Evolutionary conservation across 2,797 vertebrate genomes (phyloP).

Genomic region (Pseudopleuronectes americanus): DNA sequence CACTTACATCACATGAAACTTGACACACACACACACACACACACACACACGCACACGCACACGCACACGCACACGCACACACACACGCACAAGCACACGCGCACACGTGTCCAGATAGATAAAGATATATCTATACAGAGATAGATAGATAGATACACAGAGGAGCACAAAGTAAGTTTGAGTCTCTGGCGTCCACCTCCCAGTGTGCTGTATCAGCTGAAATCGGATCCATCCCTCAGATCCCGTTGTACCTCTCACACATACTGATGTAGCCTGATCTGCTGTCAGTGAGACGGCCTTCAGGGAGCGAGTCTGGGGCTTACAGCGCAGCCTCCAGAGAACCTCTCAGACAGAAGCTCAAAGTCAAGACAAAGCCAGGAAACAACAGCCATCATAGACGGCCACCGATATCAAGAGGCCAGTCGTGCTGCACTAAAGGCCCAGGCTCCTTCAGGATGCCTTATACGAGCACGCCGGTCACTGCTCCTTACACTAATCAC

Average conservation of each 20-base stretch:
- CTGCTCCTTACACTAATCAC: neutral
- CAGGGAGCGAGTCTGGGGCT: conserved; percentile 72
- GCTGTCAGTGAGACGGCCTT: conserved; percentile 77
- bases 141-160: conserved; percentile 21
- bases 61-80: conserved; percentile 17
- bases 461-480: conserved; percentile 35
- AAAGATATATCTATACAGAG: conserved; percentile 3
- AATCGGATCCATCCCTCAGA: conserved; percentile 81
- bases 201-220: conserved; percentile 84
- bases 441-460: conserved; percentile 35
- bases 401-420: conserved; percentile 39
- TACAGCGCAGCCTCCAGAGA: conserved; percentile 68
- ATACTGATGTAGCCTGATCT: conserved; percentile 83
- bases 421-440: conserved; percentile 18
- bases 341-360: conserved; percentile 70
- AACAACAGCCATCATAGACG: conserved; percentile 65
- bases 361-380: conserved; percentile 59
- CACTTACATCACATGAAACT: conserved; percentile 59
- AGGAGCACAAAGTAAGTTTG: conserved; percentile 60
- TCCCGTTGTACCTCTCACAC: conserved; percentile 78
- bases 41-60: conserved; percentile 32
- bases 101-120: neutral
- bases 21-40: neutral
- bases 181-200: conserved; percentile 65
- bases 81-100: neutral